phyloP scores from a whole-genome alignment of 2,797 vertebrate species.

The Helostoma temminkii region DNA sequence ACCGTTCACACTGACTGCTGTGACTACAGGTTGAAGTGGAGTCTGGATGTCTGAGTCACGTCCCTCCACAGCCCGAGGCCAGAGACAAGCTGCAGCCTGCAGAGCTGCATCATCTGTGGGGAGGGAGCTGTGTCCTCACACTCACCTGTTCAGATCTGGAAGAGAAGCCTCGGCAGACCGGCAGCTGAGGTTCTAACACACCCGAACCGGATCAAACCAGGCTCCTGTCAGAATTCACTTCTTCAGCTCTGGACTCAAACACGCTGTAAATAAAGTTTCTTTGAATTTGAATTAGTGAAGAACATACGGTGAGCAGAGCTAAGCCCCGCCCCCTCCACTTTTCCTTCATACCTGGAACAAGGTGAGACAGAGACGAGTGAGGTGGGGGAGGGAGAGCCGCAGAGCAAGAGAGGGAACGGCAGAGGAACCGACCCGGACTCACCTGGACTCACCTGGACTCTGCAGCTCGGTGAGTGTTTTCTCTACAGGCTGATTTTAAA shows the following conservation, averaged over 20 bases:
- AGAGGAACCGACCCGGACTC: slow-evolving; percentile 13
- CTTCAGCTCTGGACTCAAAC: too few species aligned
- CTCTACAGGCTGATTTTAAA: too few species aligned
- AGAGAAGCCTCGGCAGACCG: too few species aligned
- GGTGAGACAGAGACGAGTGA: slow-evolving; percentile 39
- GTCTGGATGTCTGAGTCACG: slow-evolving; percentile 33
- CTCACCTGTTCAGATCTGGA: background rate
- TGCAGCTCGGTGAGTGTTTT: slow-evolving; percentile 34
- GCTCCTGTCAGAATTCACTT: background rate
- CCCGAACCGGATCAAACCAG: too few species aligned
- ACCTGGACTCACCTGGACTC: slow-evolving; percentile 16
- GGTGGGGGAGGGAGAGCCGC: slow-evolving; percentile 40
- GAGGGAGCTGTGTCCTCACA: background rate
- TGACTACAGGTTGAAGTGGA: background rate
- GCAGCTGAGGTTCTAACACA: too few species aligned
- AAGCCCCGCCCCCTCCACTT: slow-evolving; percentile 29
- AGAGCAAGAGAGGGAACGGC: slow-evolving; percentile 18
- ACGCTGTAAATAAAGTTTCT: slow-evolving; percentile 34
- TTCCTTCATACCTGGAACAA: slow-evolving; percentile 41
- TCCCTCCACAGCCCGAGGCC: slow-evolving; percentile 27
- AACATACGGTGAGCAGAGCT: background rate
- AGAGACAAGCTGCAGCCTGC: slow-evolving; percentile 56
- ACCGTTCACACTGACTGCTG: background rate
- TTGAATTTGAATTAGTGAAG: slow-evolving; percentile 24
- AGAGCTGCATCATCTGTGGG: slow-evolving; percentile 4